These are phyloP conservation scores for Listrodromus nycthemerus DNA, from an alignment of 2,888 invertebrate species.

Conservation along the genomic window DNA sequence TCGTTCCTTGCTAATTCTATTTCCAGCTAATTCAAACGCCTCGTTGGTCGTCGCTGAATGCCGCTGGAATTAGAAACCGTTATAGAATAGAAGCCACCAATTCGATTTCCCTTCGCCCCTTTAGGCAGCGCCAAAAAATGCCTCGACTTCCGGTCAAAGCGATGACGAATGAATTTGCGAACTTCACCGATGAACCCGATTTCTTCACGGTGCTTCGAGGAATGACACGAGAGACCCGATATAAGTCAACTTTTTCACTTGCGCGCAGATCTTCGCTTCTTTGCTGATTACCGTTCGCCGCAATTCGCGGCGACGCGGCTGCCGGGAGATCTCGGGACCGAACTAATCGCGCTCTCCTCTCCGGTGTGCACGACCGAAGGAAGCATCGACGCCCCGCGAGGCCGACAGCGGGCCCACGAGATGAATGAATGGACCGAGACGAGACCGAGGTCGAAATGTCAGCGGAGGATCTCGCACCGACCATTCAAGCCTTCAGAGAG, in stretches of 20 bases:
- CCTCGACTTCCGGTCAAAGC: constrained; percentile 44
- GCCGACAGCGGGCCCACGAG: constrained; percentile 31
- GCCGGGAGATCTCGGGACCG: constrained; percentile 32
- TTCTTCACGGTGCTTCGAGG: neutral
- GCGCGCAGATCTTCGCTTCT: constrained; percentile 18
- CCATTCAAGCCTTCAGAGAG: constrained; percentile 60
- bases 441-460: constrained; percentile 43
- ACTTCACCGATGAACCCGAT: neutral
- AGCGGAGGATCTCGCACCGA: constrained; percentile 20
- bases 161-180: constrained; percentile 29
- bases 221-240: neutral
- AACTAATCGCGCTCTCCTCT: constrained; percentile 59
- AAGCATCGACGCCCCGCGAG: constrained; percentile 48
- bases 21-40: constrained; percentile 52
- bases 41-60: constrained; percentile 42
- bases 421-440: constrained; percentile 65
- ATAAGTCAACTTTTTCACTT: neutral
- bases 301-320: constrained; percentile 15
- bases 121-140: constrained; percentile 44
- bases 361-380: neutral
- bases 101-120: constrained; percentile 42
- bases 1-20: constrained; percentile 56
- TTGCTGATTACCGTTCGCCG: constrained; percentile 10
- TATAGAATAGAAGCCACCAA: constrained; percentile 19
- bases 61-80: constrained; percentile 61